phyloP scores from a whole-genome alignment of 2,797 vertebrate species.

The Pagetopsis macropterus region DNA sequence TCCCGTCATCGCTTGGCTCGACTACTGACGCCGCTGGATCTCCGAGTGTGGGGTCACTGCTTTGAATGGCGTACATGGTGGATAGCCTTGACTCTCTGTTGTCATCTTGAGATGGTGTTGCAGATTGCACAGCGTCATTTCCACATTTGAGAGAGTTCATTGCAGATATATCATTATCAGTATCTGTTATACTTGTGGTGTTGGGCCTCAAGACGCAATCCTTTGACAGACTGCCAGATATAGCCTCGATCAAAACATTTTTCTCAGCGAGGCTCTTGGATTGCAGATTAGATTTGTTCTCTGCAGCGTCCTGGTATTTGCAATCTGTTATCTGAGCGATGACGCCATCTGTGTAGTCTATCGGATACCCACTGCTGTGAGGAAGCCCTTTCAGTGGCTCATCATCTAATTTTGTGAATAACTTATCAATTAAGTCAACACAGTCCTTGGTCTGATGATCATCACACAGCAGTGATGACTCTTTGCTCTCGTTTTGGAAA shows the following conservation, averaged over 20 bases:
- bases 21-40: slow-evolving; percentile 30
- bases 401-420: slow-evolving; percentile 80
- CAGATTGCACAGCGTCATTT: slow-evolving; percentile 49
- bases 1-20: slow-evolving; percentile 43
- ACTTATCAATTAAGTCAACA: slow-evolving; percentile 75
- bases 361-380: slow-evolving; percentile 52
- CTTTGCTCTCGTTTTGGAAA: slow-evolving; percentile 64
- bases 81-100: slow-evolving; percentile 71
- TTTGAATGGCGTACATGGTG: slow-evolving; percentile 64
- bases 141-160: slow-evolving; percentile 50
- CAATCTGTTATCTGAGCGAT: slow-evolving; percentile 73
- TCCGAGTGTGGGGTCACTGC: slow-evolving; percentile 37
- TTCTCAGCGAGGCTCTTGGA: slow-evolving; percentile 62
- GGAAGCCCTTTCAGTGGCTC: slow-evolving; percentile 73
- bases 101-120: slow-evolving; percentile 35
- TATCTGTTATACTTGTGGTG: slow-evolving; percentile 44
- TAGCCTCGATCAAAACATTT: slow-evolving; percentile 56
- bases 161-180: slow-evolving; percentile 42
- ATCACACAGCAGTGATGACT: slow-evolving; percentile 45
- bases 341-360: slow-evolving; percentile 69
- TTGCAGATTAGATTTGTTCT: slow-evolving; percentile 58
- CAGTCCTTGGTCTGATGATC: slow-evolving; percentile 71
- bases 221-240: slow-evolving; percentile 50
- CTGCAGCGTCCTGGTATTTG: slow-evolving; percentile 60
- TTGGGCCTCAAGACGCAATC: slow-evolving; percentile 43